These are phyloP conservation scores for Leptopterna dolabrata DNA, from an alignment of 2,888 invertebrate genomes.

Conservation along the genomic window DNA sequence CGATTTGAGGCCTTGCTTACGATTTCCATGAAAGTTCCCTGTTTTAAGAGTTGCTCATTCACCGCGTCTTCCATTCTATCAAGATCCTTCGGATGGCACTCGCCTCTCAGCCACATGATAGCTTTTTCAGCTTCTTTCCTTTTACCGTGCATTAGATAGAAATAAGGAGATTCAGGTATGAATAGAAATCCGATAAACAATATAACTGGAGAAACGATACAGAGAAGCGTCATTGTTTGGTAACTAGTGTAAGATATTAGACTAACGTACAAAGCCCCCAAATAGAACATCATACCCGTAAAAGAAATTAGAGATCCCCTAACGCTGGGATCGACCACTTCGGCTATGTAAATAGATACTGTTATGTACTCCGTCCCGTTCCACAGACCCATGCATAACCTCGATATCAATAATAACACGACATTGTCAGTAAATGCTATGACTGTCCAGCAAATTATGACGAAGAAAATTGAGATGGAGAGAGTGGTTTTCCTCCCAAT, in stretches of 20 bases:
- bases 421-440: slow-evolving; percentile 55
- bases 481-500: slow-evolving; percentile 72
- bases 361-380: slow-evolving; percentile 63
- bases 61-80: slow-evolving; percentile 56
- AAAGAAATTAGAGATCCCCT: slow-evolving; percentile 62
- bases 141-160: slow-evolving; percentile 71
- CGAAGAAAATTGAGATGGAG: slow-evolving; percentile 71
- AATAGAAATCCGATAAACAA: slow-evolving; percentile 67
- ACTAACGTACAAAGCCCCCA: slow-evolving; percentile 61
- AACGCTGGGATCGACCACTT: slow-evolving; percentile 61
- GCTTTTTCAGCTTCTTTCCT: slow-evolving; percentile 40
- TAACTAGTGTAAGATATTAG: slow-evolving; percentile 35
- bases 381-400: slow-evolving; percentile 61
- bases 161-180: slow-evolving; percentile 76
- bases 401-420: slow-evolving; percentile 56
- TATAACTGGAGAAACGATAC: slow-evolving; percentile 21
- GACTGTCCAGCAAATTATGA: slow-evolving; percentile 70
- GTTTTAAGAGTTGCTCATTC: slow-evolving; percentile 56
- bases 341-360: slow-evolving; percentile 63
- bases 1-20: slow-evolving; percentile 54
- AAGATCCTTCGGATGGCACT: slow-evolving; percentile 33
- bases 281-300: slow-evolving; percentile 61
- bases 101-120: slow-evolving; percentile 56
- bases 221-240: slow-evolving; percentile 45
- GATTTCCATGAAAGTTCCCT: slow-evolving; percentile 55